These are phyloP conservation scores for Sardina pilchardus DNA, from an alignment of 2,113 vertebrate species.

Conservation along the genomic window DNA sequence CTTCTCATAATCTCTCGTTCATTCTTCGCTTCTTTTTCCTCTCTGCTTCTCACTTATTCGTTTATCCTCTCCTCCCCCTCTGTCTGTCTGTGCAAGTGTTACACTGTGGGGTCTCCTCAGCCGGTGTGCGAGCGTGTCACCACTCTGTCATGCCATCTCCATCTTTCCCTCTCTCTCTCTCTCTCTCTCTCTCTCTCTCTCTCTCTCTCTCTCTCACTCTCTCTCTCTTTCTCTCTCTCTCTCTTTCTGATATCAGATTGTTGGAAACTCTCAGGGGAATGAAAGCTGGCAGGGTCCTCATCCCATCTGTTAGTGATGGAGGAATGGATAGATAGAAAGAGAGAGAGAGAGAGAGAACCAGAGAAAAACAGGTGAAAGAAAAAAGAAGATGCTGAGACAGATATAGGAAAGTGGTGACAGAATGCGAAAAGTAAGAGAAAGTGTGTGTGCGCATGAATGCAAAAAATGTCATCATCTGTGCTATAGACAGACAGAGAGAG, in stretches of 20 bases:
- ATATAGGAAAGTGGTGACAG: neutral
- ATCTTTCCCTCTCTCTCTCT: neutral
- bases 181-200: conserved; percentile 29
- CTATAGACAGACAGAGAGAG: neutral
- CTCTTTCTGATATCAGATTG: conserved; percentile 49
- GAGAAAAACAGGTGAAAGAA: neutral
- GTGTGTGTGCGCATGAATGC: neutral
- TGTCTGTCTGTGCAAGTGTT: neutral
- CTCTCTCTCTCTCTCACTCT: conserved; percentile 25
- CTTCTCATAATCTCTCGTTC: too few species aligned
- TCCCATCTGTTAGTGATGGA: conserved; percentile 56
- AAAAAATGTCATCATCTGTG: neutral
- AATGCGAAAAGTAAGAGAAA: neutral
- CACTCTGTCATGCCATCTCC: neutral
- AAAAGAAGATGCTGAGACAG: neutral
- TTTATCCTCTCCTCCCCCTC: neutral
- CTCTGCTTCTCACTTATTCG: neutral
- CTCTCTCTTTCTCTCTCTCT: conserved; percentile 22
- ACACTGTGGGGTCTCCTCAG: neutral
- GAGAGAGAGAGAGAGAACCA: conserved; percentile 24
- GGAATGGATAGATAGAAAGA: conserved; percentile 1
- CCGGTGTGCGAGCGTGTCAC: neutral
- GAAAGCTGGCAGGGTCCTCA: conserved; percentile 42
- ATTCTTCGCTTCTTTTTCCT: neutral
- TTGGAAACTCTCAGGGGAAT: conserved; percentile 46